Conservation (phyloP, 1,140 invertebrate species). For the Eubasilissa regina region DNA sequence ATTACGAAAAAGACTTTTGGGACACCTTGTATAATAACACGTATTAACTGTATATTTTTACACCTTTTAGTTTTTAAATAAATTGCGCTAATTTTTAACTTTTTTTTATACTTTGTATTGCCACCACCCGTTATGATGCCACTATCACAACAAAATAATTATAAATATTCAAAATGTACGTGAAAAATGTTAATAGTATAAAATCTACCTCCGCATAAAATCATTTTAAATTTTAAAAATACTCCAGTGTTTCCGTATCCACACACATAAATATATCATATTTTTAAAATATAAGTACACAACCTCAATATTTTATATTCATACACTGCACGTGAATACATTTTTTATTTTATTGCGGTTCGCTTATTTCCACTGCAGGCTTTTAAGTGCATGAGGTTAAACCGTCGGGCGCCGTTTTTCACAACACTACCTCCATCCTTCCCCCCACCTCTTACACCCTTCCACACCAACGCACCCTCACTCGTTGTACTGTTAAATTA, state of each 20-base stretch:
- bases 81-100: no score
- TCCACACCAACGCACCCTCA: background rate
- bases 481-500: background rate
- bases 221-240: background rate
- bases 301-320: background rate
- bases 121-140: no score
- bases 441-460: background rate
- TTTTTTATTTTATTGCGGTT: background rate
- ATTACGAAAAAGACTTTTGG: no score
- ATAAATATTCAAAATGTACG: background rate
- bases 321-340: constrained; percentile 5
- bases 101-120: no score
- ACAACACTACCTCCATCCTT: background rate
- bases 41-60: no score
- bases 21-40: no score
- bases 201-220: background rate
- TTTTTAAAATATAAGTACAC: background rate
- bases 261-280: background rate
- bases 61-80: no score
- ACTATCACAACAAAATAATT: background rate
- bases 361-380: background rate
- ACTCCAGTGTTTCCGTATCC: background rate
- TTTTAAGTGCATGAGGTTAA: background rate
- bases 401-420: constrained; percentile 1
- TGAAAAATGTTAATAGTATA: background rate